Percentiles rank a stretch among this genome's conserved stretches.
phyloP scores from a whole-genome alignment of 64 coral and sea anemone genomes.

The Montipora capricornis region DNA sequence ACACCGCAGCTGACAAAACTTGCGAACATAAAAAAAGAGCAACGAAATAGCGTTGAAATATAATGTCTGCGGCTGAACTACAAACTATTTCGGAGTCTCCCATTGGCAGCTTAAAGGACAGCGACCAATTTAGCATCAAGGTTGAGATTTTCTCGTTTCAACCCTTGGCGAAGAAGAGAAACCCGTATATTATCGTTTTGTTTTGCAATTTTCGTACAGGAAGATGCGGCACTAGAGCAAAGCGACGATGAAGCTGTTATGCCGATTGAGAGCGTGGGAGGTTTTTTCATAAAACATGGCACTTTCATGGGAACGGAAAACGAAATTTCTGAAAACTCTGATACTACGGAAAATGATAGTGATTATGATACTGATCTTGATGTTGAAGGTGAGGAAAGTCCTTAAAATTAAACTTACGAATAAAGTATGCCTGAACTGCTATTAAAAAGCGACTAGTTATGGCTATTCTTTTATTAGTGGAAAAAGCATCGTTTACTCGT shows the following conservation, averaged over 20 bases:
- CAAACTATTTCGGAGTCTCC: slow-evolving; percentile 23
- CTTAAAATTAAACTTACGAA: not conserved
- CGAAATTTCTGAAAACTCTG: slow-evolving; percentile 12
- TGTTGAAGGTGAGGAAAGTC: slow-evolving; percentile 57
- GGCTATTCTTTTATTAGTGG: too few relatives aligned
- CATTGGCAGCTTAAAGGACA: slow-evolving; percentile 32
- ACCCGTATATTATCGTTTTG: too few relatives aligned
- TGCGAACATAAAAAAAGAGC: slow-evolving; percentile 25
- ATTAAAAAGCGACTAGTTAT: not conserved
- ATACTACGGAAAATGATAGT: slow-evolving; percentile 39
- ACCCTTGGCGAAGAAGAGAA: not conserved
- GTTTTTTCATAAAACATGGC: slow-evolving; percentile 45
- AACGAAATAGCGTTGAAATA: not conserved
- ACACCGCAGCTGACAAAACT: slow-evolving; percentile 1
- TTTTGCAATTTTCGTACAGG: slow-evolving; percentile 10
- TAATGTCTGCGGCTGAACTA: slow-evolving; percentile 19
- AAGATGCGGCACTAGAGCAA: not conserved
- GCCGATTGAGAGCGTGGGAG: slow-evolving; percentile 4
- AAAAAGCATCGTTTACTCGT: too few relatives aligned
- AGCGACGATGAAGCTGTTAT: slow-evolving; percentile 13
- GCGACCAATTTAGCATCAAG: slow-evolving; percentile 37
- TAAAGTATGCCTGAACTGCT: not conserved
- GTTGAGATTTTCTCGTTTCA: not conserved
- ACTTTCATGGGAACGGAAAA: slow-evolving; percentile 56
- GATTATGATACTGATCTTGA: slow-evolving; percentile 79